Evolutionary conservation across 2,888 invertebrate species (phyloP).

Genomic region (Parnassius orleans): DNA sequence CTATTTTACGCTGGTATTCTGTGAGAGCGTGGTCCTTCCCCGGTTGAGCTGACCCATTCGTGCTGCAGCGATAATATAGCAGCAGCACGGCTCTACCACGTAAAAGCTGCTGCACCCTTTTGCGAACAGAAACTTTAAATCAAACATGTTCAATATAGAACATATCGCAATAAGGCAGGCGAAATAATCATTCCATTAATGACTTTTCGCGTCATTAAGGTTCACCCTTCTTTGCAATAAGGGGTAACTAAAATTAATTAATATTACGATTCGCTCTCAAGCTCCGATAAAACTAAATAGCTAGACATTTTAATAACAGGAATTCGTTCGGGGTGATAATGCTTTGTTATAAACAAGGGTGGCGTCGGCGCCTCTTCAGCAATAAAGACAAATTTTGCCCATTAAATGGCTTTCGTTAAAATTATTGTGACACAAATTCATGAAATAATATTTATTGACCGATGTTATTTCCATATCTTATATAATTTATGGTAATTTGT

Average conservation of each 20-base stretch:
- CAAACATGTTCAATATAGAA: neutral
- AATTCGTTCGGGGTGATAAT: constrained; percentile 16
- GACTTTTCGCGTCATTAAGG: neutral
- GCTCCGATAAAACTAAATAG: constrained; percentile 19
- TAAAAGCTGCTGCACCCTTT: too few relatives aligned
- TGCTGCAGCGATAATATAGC: too few relatives aligned
- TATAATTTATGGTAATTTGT: too few relatives aligned
- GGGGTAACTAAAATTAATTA: constrained; percentile 22
- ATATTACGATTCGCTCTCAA: constrained; percentile 7
- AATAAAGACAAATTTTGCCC: neutral
- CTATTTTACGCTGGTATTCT: too few relatives aligned
- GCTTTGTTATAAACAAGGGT: neutral
- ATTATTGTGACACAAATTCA: neutral
- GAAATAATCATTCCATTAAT: neutral
- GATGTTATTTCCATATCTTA: too few relatives aligned
- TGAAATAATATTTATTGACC: too few relatives aligned
- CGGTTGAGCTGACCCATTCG: too few relatives aligned
- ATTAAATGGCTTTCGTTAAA: constrained; percentile 1
- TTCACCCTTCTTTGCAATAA: constrained; percentile 11
- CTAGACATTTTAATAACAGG: constrained; percentile 16
- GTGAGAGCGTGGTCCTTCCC: too few relatives aligned
- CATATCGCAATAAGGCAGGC: neutral
- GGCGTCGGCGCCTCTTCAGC: neutral
- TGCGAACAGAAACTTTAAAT: too few relatives aligned
- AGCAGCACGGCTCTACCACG: too few relatives aligned